Conservation (phyloP, 1,140 invertebrate genomes). For the Drosophila bipectinata region DNA sequence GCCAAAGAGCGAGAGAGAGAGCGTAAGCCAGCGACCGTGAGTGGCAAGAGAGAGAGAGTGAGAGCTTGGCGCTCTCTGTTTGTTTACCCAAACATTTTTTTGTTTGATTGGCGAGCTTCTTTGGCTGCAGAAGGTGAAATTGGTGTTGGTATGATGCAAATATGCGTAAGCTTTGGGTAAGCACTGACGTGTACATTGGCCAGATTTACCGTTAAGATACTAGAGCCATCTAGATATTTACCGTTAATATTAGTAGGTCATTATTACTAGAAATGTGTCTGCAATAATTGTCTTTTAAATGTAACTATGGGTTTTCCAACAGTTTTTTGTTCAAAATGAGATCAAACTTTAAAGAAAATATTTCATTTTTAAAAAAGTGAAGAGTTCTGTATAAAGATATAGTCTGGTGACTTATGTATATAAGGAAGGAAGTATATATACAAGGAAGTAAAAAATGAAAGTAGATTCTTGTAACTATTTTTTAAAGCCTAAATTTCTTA, state of each 20-base stretch:
- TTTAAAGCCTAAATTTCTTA: too few relatives aligned
- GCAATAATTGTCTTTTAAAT: not conserved
- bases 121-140: slow-evolving; percentile 24
- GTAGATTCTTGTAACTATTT: too few relatives aligned
- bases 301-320: not conserved
- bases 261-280: not conserved
- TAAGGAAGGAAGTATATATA: too few relatives aligned
- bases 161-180: slow-evolving; percentile 18
- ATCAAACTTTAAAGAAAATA: too few relatives aligned
- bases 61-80: slow-evolving; percentile 19
- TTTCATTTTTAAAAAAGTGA: too few relatives aligned
- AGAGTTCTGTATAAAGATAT: too few relatives aligned
- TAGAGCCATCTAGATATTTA: slow-evolving; percentile 13
- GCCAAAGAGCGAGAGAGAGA: slow-evolving; percentile 1
- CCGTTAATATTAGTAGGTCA: slow-evolving; percentile 19
- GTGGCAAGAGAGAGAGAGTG: not conserved
- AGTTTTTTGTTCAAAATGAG: too few relatives aligned
- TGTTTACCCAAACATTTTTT: slow-evolving; percentile 51
- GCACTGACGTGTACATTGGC: slow-evolving; percentile 60
- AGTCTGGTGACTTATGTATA: too few relatives aligned
- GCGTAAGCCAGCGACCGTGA: not conserved
- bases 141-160: slow-evolving; percentile 54
- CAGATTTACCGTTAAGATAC: slow-evolving; percentile 25
- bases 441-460: too few relatives aligned
- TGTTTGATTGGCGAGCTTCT: slow-evolving; percentile 3